These are phyloP conservation scores for Nymphalis polychloros DNA, from an alignment of 2,888 invertebrate genomes.

Conservation along the genomic window DNA sequence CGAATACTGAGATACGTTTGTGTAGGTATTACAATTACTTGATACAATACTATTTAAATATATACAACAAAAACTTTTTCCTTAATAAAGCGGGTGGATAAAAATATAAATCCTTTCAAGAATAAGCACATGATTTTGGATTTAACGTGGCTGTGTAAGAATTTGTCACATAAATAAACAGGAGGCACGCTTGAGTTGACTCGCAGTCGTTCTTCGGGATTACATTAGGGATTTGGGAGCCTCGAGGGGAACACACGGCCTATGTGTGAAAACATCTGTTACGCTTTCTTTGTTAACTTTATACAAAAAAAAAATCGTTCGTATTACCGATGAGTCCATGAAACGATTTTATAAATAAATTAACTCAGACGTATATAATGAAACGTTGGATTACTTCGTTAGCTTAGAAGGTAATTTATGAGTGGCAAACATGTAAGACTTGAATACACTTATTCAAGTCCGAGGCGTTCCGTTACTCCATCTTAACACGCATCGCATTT, in stretches of 20 bases:
- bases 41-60: too few relatives aligned
- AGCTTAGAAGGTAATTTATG: conserved; percentile 24
- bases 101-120: conserved; percentile 52
- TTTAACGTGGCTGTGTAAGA: conserved; percentile 71
- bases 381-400: conserved; percentile 24
- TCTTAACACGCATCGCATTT: conserved; percentile 21
- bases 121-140: conserved; percentile 66
- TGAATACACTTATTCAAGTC: conserved; percentile 5
- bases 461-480: conserved; percentile 13
- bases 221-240: conserved; percentile 74
- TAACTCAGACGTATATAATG: conserved; percentile 23
- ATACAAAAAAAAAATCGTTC: conserved; percentile 54
- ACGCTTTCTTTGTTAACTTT: conserved; percentile 64
- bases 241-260: conserved; percentile 53
- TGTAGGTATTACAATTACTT: too few relatives aligned
- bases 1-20: too few relatives aligned
- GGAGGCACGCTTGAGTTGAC: conserved; percentile 70
- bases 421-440: conserved; percentile 21
- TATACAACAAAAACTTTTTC: not conserved
- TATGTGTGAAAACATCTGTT: conserved; percentile 78
- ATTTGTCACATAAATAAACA: conserved; percentile 81
- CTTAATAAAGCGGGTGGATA: conserved; percentile 9
- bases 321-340: conserved; percentile 21
- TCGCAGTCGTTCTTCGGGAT: conserved; percentile 72
- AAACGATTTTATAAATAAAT: conserved; percentile 28